phyloP scores from a whole-genome alignment of 2,888 invertebrate species.

The Mythimna ferrago region DNA sequence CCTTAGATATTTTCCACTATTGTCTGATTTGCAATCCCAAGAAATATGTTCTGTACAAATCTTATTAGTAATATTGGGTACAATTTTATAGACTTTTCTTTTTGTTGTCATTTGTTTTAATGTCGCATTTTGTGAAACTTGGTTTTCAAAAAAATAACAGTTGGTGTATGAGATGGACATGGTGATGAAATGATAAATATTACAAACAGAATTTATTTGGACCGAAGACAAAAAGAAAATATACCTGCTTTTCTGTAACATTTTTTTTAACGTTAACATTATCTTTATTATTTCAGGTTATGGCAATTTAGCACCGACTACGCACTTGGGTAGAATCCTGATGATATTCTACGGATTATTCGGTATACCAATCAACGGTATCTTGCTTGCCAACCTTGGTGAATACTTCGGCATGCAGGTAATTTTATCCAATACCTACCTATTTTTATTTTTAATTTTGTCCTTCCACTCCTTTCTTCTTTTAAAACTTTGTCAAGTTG shows the following conservation, averaged over 20 bases:
- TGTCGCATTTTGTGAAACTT: conserved; percentile 7
- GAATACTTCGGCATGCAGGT: conserved; percentile 96
- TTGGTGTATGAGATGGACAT: conserved; percentile 11
- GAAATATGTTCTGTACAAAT: conserved; percentile 40
- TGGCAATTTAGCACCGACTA: conserved; percentile 97
- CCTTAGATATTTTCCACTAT: conserved; percentile 46
- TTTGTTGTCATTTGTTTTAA: conserved; percentile 46
- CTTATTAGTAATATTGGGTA: conserved; percentile 43
- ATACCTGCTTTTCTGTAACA: not conserved
- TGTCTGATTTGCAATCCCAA: conserved; percentile 30
- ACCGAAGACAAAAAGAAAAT: too few species aligned
- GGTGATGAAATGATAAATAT: not conserved
- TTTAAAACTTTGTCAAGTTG: too few species aligned
- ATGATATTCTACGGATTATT: conserved; percentile 97
- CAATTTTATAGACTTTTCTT: conserved; percentile 19
- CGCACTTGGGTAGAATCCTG: conserved; percentile 94
- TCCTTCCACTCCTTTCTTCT: too few species aligned
- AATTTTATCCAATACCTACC: conserved; percentile 66
- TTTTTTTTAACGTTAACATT: not conserved
- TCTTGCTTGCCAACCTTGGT: conserved; percentile 94
- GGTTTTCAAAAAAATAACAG: not conserved
- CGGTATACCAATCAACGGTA: conserved; percentile 96
- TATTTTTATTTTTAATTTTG: not conserved
- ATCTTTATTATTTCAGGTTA: conserved; percentile 91
- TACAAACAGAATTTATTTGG: not conserved